Percentiles rank a stretch among this genome's conserved stretches.
Conservation (phyloP, 2,113 vertebrate genomes). For the Litocranius walleri region DNA sequence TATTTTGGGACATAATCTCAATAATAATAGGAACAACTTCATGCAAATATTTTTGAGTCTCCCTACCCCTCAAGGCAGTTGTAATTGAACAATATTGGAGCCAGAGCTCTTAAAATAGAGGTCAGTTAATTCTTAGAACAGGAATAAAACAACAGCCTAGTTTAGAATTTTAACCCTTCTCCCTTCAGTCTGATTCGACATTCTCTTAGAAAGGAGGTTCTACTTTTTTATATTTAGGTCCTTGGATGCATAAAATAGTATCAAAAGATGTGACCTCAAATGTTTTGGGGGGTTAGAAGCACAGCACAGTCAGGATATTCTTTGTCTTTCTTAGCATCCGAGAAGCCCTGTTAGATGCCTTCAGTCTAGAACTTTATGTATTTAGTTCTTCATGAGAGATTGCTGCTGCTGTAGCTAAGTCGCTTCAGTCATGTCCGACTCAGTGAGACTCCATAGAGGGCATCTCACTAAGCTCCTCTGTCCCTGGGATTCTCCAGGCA, state of each 20-base stretch:
- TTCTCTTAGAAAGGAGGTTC: neutral
- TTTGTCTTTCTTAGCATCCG: neutral
- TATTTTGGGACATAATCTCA: neutral
- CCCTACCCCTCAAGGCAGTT: neutral
- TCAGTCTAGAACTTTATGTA: neutral
- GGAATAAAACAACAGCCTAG: neutral
- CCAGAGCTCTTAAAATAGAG: neutral
- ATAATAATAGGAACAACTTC: neutral
- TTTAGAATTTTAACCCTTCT: neutral
- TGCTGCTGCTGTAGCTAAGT: neutral
- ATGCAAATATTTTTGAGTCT: neutral
- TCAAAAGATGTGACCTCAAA: neutral
- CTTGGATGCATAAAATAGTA: neutral
- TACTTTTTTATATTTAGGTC: neutral
- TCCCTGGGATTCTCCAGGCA: neutral
- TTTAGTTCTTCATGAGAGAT: neutral
- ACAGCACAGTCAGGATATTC: neutral
- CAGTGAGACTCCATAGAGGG: neutral
- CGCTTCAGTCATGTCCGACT: fast-evolving
- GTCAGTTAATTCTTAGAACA: neutral
- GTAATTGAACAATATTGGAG: neutral
- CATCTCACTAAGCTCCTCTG: neutral
- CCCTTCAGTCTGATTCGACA: neutral
- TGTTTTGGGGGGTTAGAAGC: neutral
- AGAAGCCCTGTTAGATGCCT: neutral